Percentiles rank a stretch among this genome's conserved stretches.
These are phyloP conservation scores for Podocnemis expansa DNA, from an alignment of 2,113 vertebrate species.

Conservation along the genomic window DNA sequence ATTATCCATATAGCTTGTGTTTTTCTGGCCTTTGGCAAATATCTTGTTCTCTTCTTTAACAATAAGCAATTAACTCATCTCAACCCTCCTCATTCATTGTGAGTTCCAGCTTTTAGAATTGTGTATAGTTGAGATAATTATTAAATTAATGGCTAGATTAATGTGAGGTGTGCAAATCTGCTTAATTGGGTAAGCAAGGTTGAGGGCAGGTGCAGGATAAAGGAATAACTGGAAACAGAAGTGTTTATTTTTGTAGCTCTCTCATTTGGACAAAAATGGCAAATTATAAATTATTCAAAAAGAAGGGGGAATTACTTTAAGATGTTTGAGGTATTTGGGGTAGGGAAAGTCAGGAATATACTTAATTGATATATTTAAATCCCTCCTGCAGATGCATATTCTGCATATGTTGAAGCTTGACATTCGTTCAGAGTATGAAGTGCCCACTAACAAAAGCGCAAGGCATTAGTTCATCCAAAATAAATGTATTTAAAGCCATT, in stretches of 20 bases:
- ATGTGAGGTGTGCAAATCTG: neutral
- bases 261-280: neutral
- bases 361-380: neutral
- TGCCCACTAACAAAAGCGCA: neutral
- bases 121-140: neutral
- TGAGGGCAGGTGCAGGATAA: neutral
- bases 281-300: neutral
- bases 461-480: neutral
- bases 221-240: neutral
- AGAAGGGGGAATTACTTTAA: neutral
- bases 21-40: neutral
- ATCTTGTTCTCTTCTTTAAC: neutral
- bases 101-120: neutral
- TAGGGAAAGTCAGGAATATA: neutral
- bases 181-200: neutral
- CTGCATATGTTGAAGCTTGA: neutral
- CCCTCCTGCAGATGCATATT: neutral
- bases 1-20: neutral
- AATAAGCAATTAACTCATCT: neutral
- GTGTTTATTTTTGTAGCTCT: neutral
- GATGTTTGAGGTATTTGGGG: neutral
- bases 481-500: neutral
- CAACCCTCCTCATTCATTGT: neutral
- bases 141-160: neutral
- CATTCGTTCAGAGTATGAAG: fast-evolving